These are phyloP conservation scores for Cosmia trapezina DNA, from an alignment of 2,888 invertebrate genomes.

Conservation along the genomic window DNA sequence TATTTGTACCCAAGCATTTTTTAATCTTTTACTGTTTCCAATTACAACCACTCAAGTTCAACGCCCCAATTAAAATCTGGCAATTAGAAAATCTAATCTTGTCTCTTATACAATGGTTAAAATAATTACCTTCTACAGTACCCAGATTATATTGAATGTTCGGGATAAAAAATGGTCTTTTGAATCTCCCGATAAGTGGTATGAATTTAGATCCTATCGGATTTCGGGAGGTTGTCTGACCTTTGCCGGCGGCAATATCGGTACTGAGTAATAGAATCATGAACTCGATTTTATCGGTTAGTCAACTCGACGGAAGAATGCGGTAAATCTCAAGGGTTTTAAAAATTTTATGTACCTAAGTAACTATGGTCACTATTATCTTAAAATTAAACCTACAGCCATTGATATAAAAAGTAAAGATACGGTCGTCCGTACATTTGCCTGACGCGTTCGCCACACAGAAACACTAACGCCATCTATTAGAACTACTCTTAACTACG, in stretches of 20 bases:
- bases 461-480: no score
- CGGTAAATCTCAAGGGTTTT: slow-evolving; percentile 22
- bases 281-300: slow-evolving; percentile 58
- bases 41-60: slow-evolving; percentile 14
- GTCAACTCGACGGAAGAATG: slow-evolving; percentile 39
- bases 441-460: no score
- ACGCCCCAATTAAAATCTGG: neutral
- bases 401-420: no score
- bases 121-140: slow-evolving; percentile 18
- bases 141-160: slow-evolving; percentile 27
- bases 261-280: slow-evolving; percentile 58
- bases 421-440: no score
- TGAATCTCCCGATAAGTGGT: slow-evolving; percentile 43
- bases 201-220: slow-evolving; percentile 59
- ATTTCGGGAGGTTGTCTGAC: slow-evolving; percentile 39
- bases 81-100: slow-evolving; percentile 10
- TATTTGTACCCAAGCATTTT: slow-evolving; percentile 1
- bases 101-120: slow-evolving; percentile 10
- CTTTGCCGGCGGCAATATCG: slow-evolving; percentile 48
- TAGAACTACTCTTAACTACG: no score
- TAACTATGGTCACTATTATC: neutral
- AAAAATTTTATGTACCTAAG: neutral
- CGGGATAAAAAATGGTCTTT: slow-evolving; percentile 34
- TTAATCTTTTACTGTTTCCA: neutral
- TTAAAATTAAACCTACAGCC: neutral